Evolutionary conservation across 2,888 invertebrate genomes (phyloP), one percentile per base, ranked within the genome.

Genomic region (Dryobotodes eremita): DNA sequence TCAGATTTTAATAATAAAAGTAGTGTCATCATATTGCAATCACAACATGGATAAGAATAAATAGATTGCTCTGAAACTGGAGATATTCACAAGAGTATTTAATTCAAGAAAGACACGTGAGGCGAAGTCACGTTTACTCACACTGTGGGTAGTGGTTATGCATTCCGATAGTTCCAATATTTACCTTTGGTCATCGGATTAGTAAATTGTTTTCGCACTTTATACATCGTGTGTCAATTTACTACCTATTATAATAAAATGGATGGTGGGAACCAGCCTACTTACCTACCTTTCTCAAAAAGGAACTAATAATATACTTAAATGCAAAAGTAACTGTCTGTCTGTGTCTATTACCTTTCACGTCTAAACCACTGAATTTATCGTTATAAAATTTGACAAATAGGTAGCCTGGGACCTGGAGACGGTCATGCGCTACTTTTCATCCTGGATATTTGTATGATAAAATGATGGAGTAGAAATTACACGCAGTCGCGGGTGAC

Each of bases 31-130:
- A 55, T 20, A 79, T 61, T n/a, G n/a, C 11, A 81, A 53, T 69
- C 17, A 80, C 50, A 66, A 83, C 31, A 62, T 61, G 23, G 62
- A 71, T 76, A 80, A 62, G 17, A 77, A 80, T 55, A 65, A 68
- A 81, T 48, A 57, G 50, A 77, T 71, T 62, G 59, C 15, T 69
- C 50, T 59, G 78, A 61, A 82, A 71, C 42, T 31, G 61, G 50
- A 57, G 20, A 62, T 53, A 74, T 61, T 69, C 55, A 72, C 23
- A 71, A 69, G 50, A 79, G 79, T 74, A 82, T 86, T 82, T 66
- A 65, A 72, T 70, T 82, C 20, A 15, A 42, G 50, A 65, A 20
- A 42, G 46, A 65, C 68, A 69, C 69, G 78, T 77, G 73, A 70
- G 31, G 11, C 10, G 46, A n/a, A 68, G 71, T 82, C 79, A 86